These are phyloP conservation scores for Phoeniculus purpureus DNA, from an alignment of 2,797 vertebrate species.

Conservation along the genomic window DNA sequence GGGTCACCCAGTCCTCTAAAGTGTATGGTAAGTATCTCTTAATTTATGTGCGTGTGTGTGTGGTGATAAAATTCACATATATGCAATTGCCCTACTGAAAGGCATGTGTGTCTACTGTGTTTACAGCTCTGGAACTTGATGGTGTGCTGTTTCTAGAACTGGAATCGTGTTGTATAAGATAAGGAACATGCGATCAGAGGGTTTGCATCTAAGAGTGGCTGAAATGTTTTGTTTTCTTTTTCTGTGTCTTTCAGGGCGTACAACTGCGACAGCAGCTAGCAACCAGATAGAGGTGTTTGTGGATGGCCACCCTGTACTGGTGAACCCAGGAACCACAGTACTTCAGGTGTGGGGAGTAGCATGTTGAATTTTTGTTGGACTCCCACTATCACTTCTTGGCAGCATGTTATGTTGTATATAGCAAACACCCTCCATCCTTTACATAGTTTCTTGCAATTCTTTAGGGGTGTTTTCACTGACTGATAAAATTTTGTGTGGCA, in stretches of 20 bases:
- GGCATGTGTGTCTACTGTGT: rapidly evolving
- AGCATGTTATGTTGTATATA: background rate
- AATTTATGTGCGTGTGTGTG: rapidly evolving
- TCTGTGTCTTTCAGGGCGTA: conserved; percentile 74
- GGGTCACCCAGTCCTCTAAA: conserved; percentile 69
- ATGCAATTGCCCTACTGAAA: background rate
- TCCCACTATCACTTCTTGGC: background rate
- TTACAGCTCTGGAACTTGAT: background rate
- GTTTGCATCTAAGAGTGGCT: background rate
- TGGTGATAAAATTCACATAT: background rate
- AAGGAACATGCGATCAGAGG: rapidly evolving
- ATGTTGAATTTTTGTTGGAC: background rate
- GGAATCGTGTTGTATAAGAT: rapidly evolving
- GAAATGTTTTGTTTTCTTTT: background rate
- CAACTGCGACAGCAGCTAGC: conserved; percentile 84
- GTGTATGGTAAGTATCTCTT: conserved; percentile 78
- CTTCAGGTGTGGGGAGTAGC: conserved; percentile 83
- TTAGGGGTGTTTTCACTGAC: background rate
- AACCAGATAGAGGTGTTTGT: conserved; percentile 96
- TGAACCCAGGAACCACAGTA: conserved; percentile 94
- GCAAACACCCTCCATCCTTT: background rate
- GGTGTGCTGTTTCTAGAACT: background rate
- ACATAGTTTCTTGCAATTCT: background rate
- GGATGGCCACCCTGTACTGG: conserved; percentile 91
- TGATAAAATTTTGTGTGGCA: background rate